Conservation (phyloP, 2,113 vertebrate genomes). For the Alectura lathami region DNA sequence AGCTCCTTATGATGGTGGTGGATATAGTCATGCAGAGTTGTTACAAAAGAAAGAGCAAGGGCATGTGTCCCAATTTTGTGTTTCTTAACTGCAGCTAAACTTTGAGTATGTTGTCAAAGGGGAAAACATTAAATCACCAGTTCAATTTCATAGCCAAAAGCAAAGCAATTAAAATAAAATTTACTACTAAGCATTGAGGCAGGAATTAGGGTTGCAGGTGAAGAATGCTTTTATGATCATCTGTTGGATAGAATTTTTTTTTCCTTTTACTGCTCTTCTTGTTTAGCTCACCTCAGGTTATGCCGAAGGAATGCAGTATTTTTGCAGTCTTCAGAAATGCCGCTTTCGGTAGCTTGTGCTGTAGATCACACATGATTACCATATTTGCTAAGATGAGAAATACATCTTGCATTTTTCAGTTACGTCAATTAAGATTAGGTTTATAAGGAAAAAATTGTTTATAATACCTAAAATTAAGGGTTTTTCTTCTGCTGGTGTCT, state of each 20-base stretch:
- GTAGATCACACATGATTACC: conserved; percentile 53
- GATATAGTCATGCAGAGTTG: not conserved
- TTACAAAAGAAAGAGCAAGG: not conserved
- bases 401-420: conserved; percentile 30
- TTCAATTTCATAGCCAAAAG: conserved; percentile 57
- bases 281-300: not conserved
- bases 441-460: conserved; percentile 24
- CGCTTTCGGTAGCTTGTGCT: conserved; percentile 14
- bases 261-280: not conserved
- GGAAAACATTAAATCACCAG: not conserved
- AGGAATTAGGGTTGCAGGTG: not conserved
- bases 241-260: not conserved
- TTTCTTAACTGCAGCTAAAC: conserved; percentile 8
- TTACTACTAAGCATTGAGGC: conserved; percentile 2
- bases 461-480: not conserved
- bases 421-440: conserved; percentile 28
- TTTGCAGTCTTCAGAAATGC: conserved; percentile 32
- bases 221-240: not conserved
- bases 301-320: not conserved
- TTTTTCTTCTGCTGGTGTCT: not conserved
- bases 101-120: not conserved
- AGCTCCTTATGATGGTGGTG: not conserved
- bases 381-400: conserved; percentile 7
- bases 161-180: conserved; percentile 61
- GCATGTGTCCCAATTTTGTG: not conserved